Percentiles rank a stretch among this genome's conserved stretches.
These are phyloP conservation scores for Aphelenchoides fujianensis DNA, from an alignment of 1,140 invertebrate genomes.

Conservation along the genomic window DNA sequence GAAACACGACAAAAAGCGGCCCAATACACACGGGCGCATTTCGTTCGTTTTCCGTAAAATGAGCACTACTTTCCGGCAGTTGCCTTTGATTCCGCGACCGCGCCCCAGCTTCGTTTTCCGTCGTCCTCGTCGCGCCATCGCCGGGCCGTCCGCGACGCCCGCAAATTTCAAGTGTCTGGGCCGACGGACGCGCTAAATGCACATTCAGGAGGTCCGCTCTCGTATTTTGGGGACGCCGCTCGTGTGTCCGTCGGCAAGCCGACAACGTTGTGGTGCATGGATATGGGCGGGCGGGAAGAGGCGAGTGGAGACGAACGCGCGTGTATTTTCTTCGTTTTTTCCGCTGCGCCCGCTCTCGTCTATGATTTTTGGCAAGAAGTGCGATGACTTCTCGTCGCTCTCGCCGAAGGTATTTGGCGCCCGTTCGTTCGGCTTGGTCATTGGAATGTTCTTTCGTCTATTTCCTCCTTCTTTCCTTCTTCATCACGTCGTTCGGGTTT, in stretches of 20 bases:
- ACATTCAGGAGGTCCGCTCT: background rate
- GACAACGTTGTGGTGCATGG: background rate
- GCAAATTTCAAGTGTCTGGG: background rate
- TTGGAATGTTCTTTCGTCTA: too few species aligned
- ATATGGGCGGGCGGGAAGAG: background rate
- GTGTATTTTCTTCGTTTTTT: background rate
- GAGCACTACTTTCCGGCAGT: conserved; percentile 1
- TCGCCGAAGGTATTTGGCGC: too few species aligned
- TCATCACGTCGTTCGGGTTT: too few species aligned
- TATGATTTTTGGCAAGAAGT: conserved; percentile 1
- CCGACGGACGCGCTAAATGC: background rate
- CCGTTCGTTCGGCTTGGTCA: too few species aligned
- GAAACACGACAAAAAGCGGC: background rate
- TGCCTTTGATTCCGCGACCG: background rate
- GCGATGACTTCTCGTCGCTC: too few species aligned
- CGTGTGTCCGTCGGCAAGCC: background rate
- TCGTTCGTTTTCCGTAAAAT: conserved; percentile 5
- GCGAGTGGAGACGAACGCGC: background rate
- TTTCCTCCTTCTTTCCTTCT: too few species aligned
- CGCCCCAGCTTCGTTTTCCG: too few species aligned
- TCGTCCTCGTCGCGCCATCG: background rate
- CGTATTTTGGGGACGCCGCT: too few species aligned
- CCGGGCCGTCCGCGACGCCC: background rate
- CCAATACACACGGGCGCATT: background rate
- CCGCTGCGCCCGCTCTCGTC: background rate